phyloP scores from a whole-genome alignment of 37 sponge, comb jelly and placozoan genomes.

The Dysidea cf. avara region DNA sequence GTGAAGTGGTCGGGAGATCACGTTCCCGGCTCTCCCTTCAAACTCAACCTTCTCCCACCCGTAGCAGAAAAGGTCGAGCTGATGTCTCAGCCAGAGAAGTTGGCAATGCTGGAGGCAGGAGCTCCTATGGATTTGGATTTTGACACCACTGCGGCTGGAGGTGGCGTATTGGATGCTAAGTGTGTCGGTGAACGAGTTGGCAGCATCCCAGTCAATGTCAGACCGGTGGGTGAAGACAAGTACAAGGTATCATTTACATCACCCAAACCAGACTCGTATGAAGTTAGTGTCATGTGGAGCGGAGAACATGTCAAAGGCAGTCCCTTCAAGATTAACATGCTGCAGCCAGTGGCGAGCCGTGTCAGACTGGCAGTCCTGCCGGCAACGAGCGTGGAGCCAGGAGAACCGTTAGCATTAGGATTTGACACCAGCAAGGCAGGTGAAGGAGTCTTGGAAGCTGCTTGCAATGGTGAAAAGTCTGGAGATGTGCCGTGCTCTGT shows the following conservation, averaged over 20 bases:
- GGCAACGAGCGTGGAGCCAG: too few species aligned
- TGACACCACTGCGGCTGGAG: constrained; percentile 36
- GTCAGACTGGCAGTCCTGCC: too few species aligned
- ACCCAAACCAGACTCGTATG: constrained; percentile 46
- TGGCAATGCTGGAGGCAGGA: constrained; percentile 51
- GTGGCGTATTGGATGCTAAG: constrained; percentile 42
- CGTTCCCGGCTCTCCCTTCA: constrained; percentile 10
- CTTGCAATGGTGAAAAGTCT: constrained; percentile 21
- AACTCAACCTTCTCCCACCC: constrained; percentile 27
- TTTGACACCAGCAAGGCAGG: too few species aligned
- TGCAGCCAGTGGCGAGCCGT: constrained; percentile 46
- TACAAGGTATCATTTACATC: constrained; percentile 51
- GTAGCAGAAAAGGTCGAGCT: constrained; percentile 24
- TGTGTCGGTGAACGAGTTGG: constrained; percentile 35
- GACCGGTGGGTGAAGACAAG: constrained; percentile 19
- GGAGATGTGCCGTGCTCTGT: constrained; percentile 6
- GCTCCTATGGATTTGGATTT: constrained; percentile 36
- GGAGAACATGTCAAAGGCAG: constrained; percentile 59
- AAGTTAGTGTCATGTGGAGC: constrained; percentile 50
- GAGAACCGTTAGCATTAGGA: constrained; percentile 18
- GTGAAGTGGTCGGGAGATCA: constrained; percentile 20
- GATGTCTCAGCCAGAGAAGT: too few species aligned
- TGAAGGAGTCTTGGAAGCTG: constrained; percentile 50
- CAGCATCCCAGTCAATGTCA: constrained; percentile 49
- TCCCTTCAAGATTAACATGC: constrained; percentile 70